These are phyloP conservation scores for Tachina grossa DNA, from an alignment of 2,888 invertebrate species.

Conservation along the genomic window DNA sequence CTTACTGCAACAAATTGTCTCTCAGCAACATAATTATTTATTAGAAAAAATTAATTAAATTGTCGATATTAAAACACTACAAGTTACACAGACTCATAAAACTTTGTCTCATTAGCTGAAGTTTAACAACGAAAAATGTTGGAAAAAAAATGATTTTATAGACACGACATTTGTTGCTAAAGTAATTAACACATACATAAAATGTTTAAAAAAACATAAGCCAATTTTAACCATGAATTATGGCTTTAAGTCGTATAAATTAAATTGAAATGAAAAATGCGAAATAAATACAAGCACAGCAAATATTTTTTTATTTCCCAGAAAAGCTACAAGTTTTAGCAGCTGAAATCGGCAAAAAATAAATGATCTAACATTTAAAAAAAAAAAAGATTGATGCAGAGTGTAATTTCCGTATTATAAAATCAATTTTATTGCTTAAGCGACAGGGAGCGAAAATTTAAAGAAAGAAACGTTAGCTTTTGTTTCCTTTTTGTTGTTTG, in stretches of 20 bases:
- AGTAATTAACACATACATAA: constrained; percentile 71
- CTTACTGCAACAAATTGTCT: constrained; percentile 62
- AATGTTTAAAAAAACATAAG: constrained; percentile 59
- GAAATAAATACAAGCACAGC: not conserved
- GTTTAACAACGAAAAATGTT: constrained; percentile 30
- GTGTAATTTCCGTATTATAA: no score
- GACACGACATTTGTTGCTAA: constrained; percentile 52
- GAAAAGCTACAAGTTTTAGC: not conserved
- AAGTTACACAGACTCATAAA: constrained; percentile 19
- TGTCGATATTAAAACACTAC: constrained; percentile 41
- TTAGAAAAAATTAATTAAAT: constrained; percentile 68
- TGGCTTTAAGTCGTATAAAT: constrained; percentile 63
- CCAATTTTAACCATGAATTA: constrained; percentile 61
- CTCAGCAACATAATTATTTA: constrained; percentile 68
- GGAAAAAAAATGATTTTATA: not conserved
- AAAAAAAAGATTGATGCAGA: not conserved
- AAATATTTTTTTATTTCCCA: not conserved
- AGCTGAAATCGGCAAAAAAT: not conserved
- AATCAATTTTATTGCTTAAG: no score
- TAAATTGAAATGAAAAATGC: constrained; percentile 18
- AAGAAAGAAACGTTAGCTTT: no score
- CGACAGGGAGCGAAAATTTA: no score
- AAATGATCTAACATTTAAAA: not conserved
- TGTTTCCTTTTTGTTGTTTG: no score
- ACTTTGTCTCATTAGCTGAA: constrained; percentile 1